Percentiles rank a stretch among this genome's conserved stretches.
phyloP scores from a whole-genome alignment of 2,888 invertebrate genomes.

The Eurytoma californica region DNA sequence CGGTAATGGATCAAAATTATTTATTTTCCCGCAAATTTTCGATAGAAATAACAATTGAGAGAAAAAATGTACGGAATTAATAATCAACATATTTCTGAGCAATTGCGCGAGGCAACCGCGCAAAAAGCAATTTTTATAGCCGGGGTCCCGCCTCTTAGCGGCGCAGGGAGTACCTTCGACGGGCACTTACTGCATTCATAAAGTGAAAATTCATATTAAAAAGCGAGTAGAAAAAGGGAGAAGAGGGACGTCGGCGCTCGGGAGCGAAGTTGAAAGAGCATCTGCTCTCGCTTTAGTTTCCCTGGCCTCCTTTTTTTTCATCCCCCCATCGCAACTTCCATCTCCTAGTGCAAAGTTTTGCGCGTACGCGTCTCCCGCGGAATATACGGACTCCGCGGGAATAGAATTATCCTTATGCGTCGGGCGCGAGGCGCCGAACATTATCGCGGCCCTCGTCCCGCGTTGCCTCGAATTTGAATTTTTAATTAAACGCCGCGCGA shows the following conservation, averaged over 20 bases:
- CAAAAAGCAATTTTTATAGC: too few relatives aligned
- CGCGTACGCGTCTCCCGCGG: neutral
- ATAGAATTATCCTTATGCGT: constrained; percentile 19
- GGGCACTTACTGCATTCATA: constrained; percentile 21
- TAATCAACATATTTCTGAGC: too few relatives aligned
- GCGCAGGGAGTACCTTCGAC: constrained; percentile 10
- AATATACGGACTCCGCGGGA: neutral
- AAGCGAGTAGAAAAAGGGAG: constrained; percentile 2
- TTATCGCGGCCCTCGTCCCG: neutral
- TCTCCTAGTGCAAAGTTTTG: constrained; percentile 19
- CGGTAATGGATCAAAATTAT: too few relatives aligned
- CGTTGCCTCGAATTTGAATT: constrained; percentile 34
- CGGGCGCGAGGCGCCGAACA: constrained; percentile 6
- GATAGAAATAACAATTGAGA: too few relatives aligned
- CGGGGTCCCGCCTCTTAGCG: too few relatives aligned
- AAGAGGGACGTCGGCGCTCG: too few relatives aligned
- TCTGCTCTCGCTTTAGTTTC: neutral
- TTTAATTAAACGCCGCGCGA: constrained; percentile 35
- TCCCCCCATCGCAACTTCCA: neutral
- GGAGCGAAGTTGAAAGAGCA: constrained; percentile 5
- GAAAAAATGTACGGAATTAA: too few relatives aligned
- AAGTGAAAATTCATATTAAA: constrained; percentile 33
- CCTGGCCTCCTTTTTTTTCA: neutral
- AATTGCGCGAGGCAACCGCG: too few relatives aligned
- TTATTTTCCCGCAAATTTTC: too few relatives aligned